Percentiles rank a stretch among this genome's conserved stretches.
phyloP scores from a whole-genome alignment of 2,113 vertebrate species.

The Danionella cerebrum region DNA sequence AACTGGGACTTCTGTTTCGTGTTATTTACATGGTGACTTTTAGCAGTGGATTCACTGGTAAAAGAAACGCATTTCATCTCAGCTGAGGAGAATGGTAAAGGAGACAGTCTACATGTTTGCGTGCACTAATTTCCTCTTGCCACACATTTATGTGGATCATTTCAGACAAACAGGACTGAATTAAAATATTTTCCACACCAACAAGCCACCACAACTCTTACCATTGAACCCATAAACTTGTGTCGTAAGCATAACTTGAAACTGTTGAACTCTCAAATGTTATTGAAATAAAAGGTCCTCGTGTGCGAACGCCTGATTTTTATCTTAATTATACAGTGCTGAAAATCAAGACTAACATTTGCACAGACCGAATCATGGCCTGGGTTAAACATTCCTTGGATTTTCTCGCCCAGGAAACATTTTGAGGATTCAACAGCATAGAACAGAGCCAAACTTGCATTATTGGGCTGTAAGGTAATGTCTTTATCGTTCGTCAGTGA shows the following conservation, averaged over 20 bases:
- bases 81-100: not conserved
- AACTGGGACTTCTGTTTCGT: not conserved
- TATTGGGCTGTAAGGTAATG: constrained; percentile 23
- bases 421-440: not conserved
- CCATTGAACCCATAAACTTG: constrained; percentile 13
- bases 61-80: not conserved
- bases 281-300: constrained; percentile 13
- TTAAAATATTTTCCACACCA: not conserved
- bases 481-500: constrained; percentile 2
- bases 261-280: constrained; percentile 1
- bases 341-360: constrained; percentile 13
- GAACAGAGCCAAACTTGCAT: constrained; percentile 2
- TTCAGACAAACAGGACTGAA: not conserved
- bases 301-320: constrained; percentile 21
- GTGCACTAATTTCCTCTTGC: not conserved
- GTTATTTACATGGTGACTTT: constrained; percentile 5
- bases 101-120: not conserved
- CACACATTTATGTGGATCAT: constrained; percentile 26
- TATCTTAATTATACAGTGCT: constrained; percentile 20
- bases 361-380: constrained; percentile 6
- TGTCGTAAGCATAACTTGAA: not conserved
- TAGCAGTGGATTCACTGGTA: not conserved
- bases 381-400: constrained; percentile 34
- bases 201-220: constrained; percentile 18
- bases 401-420: constrained; percentile 21